Conservation (phyloP, 1,140 invertebrate genomes). For the Diabrotica undecimpunctata region DNA sequence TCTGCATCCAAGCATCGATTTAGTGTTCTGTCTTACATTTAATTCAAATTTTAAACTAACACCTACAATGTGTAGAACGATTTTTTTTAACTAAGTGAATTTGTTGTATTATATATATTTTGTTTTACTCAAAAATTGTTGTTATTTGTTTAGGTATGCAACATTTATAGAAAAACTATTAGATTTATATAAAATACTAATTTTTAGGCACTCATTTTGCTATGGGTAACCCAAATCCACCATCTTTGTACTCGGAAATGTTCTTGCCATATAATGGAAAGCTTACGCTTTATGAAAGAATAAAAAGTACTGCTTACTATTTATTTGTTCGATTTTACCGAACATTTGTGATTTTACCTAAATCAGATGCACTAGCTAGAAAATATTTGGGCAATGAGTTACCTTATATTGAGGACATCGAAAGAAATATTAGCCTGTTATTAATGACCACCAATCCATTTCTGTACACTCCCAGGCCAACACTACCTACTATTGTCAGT, state of each 20-base stretch:
- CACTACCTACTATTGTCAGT: slow-evolving; percentile 49
- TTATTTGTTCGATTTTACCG: slow-evolving; percentile 34
- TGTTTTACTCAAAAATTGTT: too few relatives aligned
- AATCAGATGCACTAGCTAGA: slow-evolving; percentile 40
- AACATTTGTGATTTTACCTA: slow-evolving; percentile 27
- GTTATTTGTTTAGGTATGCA: too few relatives aligned
- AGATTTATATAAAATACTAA: background rate
- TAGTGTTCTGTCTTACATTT: too few relatives aligned
- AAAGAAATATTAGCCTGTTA: slow-evolving; percentile 51
- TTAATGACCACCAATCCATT: slow-evolving; percentile 51
- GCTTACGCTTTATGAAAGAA: slow-evolving; percentile 24
- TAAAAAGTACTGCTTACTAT: slow-evolving; percentile 28
- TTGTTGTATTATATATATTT: too few relatives aligned
- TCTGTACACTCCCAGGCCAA: slow-evolving; percentile 48
- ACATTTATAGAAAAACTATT: too few relatives aligned
- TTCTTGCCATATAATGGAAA: slow-evolving; percentile 27
- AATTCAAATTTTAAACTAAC: too few relatives aligned
- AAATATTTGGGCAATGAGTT: slow-evolving; percentile 46
- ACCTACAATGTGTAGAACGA: too few relatives aligned
- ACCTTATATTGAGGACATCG: slow-evolving; percentile 49
- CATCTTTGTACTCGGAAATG: slow-evolving; percentile 30
- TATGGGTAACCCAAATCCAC: slow-evolving; percentile 27
- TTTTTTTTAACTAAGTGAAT: too few relatives aligned
- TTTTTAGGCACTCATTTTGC: slow-evolving; percentile 24
- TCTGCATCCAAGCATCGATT: too few relatives aligned